Conservation (phyloP, 2,888 invertebrate genomes). For the Eilema caniola region DNA sequence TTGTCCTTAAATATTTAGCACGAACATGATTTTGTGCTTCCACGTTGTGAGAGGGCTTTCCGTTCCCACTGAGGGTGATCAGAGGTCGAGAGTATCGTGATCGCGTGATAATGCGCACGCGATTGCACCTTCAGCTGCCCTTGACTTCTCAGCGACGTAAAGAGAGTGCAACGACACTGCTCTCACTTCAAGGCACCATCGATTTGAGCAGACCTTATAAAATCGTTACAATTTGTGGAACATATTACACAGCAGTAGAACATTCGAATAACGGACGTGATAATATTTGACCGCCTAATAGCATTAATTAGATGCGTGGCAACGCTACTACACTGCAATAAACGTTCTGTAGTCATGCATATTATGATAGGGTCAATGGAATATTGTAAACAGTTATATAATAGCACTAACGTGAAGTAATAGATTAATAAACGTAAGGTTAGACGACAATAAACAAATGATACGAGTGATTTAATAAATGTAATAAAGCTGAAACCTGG, state of each 20-base stretch:
- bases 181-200: slow-evolving; percentile 38
- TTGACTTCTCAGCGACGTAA: slow-evolving; percentile 70
- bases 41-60: slow-evolving; percentile 32
- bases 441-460: slow-evolving; percentile 31
- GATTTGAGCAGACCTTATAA: slow-evolving; percentile 41
- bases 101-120: slow-evolving; percentile 65
- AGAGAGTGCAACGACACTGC: slow-evolving; percentile 71
- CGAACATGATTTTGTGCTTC: slow-evolving; percentile 10
- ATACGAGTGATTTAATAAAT: not conserved
- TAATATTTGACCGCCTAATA: slow-evolving; percentile 61
- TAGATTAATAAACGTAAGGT: slow-evolving; percentile 40
- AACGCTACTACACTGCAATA: slow-evolving; percentile 56
- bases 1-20: slow-evolving; percentile 5
- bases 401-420: not conserved
- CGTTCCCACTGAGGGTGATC: slow-evolving; percentile 51
- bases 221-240: slow-evolving; percentile 33
- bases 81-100: slow-evolving; percentile 45
- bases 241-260: slow-evolving; percentile 29
- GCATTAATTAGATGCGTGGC: slow-evolving; percentile 67
- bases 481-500: too few relatives aligned
- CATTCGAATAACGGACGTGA: slow-evolving; percentile 55
- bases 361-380: slow-evolving; percentile 57
- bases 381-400: slow-evolving; percentile 53
- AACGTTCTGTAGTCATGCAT: slow-evolving; percentile 55
- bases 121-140: slow-evolving; percentile 67